phyloP scores from a whole-genome alignment of 2,113 vertebrate genomes.

The Neodon shergylaensis region DNA sequence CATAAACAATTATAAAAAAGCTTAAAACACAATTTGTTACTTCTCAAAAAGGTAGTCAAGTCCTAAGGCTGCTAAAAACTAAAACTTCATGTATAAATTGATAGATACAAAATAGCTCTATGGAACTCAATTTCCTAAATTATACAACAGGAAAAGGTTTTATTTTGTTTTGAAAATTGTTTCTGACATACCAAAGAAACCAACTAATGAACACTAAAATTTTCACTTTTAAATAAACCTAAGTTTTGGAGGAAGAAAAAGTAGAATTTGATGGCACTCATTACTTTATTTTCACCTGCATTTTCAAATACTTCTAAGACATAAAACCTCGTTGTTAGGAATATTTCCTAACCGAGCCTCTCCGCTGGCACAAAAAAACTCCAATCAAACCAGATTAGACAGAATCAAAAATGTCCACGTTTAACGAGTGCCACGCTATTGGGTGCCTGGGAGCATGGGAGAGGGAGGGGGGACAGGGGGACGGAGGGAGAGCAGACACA shows the following conservation, averaged over 20 bases:
- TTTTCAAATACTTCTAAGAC: slow-evolving; percentile 54
- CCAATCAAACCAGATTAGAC: too few species aligned
- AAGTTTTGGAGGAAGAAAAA: background rate
- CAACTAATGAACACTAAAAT: background rate
- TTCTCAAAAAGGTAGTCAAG: slow-evolving; percentile 1
- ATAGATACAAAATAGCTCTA: background rate
- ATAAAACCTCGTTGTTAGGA: background rate
- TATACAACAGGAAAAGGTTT: background rate
- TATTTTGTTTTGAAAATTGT: background rate
- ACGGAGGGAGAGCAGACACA: too few species aligned
- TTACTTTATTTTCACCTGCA: slow-evolving; percentile 42
- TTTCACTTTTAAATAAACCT: slow-evolving; percentile 56
- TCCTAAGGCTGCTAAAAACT: background rate
- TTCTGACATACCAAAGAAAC: slow-evolving; percentile 34
- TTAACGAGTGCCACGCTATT: too few species aligned
- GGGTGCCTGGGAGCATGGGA: too few species aligned
- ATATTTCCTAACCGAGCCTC: too few species aligned
- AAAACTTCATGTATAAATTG: background rate
- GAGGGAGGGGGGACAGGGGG: too few species aligned
- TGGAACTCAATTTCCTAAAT: slow-evolving; percentile 33
- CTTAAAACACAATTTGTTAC: background rate
- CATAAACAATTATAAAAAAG: background rate
- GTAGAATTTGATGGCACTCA: background rate
- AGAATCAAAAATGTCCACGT: too few species aligned
- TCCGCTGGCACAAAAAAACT: too few species aligned